These are phyloP conservation scores for Numenius arquata DNA, from an alignment of 2,113 vertebrate genomes.

Conservation along the genomic window DNA sequence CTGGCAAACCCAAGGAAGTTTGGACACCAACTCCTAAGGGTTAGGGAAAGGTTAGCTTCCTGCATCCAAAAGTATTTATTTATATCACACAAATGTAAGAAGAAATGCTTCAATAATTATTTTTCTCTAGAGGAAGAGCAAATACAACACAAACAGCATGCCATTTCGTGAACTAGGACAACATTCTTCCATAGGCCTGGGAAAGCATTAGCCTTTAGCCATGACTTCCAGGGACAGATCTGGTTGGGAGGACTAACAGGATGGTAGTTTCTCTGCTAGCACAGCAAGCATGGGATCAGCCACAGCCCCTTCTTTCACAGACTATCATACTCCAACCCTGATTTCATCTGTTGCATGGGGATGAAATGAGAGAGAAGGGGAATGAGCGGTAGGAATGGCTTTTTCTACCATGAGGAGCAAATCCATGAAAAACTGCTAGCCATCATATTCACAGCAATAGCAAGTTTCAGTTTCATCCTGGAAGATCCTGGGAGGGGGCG, in stretches of 20 bases:
- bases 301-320: neutral
- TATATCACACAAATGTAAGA: neutral
- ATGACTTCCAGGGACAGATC: neutral
- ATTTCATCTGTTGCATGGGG: neutral
- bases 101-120: neutral
- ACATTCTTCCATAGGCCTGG: neutral
- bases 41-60: conserved; percentile 8
- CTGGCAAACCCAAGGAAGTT: neutral
- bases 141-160: neutral
- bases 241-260: neutral
- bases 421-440: neutral
- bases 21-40: neutral
- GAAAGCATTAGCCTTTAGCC: neutral
- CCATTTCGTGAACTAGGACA: neutral
- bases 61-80: neutral
- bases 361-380: neutral
- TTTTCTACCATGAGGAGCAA: neutral
- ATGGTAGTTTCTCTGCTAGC: neutral
- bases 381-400: neutral
- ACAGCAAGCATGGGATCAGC: neutral
- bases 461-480: neutral
- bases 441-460: neutral
- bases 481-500: neutral
- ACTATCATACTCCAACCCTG: neutral
- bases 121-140: neutral